Evolutionary conservation across 2,797 vertebrate species (phyloP).

Genomic region (Paguma larvata): DNA sequence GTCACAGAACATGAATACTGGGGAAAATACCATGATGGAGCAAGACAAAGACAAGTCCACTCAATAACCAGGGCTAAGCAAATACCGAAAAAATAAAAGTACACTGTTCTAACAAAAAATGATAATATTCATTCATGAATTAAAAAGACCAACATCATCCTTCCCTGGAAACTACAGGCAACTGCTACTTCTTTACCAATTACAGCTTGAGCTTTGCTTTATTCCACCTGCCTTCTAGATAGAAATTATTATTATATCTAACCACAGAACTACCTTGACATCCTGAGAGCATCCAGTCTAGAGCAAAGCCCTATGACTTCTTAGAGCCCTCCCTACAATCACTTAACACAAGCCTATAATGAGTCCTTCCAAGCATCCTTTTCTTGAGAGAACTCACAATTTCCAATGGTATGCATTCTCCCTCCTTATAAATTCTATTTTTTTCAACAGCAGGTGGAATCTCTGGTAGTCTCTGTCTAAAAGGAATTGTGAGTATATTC

Average conservation of each 20-base stretch:
- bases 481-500: neutral
- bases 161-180: neutral
- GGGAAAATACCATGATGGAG: neutral
- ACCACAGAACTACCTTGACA: neutral
- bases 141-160: neutral
- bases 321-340: neutral
- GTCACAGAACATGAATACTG: neutral
- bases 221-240: neutral
- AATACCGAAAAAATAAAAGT: neutral
- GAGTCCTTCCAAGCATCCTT: neutral
- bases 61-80: neutral
- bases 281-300: neutral
- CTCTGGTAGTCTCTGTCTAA: neutral
- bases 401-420: neutral
- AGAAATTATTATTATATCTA: neutral
- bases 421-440: neutral
- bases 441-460: neutral
- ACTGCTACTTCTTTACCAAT: neutral
- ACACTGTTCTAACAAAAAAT: neutral
- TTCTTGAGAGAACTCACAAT: neutral
- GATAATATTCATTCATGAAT: neutral
- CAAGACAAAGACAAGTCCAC: neutral
- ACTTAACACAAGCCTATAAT: neutral
- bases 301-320: neutral
- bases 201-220: neutral